Evolutionary conservation across 2,113 vertebrate genomes (phyloP).

Genomic region (Oreochromis niloticus): DNA sequence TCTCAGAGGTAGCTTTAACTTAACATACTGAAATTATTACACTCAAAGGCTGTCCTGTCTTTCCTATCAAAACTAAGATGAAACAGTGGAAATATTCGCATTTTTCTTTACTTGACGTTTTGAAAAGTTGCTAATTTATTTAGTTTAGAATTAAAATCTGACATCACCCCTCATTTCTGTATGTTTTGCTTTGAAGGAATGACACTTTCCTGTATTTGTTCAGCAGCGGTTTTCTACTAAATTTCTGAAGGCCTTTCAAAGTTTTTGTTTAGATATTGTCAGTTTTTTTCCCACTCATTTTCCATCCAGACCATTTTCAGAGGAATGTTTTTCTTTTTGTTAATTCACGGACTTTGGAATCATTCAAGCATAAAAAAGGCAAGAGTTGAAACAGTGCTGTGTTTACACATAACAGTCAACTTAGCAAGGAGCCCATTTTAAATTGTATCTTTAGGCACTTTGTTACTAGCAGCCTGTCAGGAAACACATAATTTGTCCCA

Average conservation of each 20-base stretch:
- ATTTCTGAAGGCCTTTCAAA: background rate
- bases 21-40: background rate
- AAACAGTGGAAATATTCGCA: background rate
- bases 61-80: background rate
- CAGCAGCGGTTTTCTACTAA: background rate
- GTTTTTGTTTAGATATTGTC: background rate
- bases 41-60: background rate
- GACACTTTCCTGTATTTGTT: background rate
- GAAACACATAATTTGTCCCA: background rate
- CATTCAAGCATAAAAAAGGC: background rate
- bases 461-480: background rate
- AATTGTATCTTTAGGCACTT: background rate
- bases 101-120: background rate
- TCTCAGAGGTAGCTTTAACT: conserved; percentile 69
- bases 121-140: background rate
- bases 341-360: background rate
- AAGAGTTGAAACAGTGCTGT: background rate
- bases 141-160: background rate
- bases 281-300: background rate
- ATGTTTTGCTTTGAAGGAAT: background rate
- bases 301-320: background rate
- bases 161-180: background rate
- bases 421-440: background rate
- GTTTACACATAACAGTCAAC: background rate
- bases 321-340: background rate